phyloP scores from a whole-genome alignment of 2,888 invertebrate genomes.

The Macrosiphum euphorbiae region DNA sequence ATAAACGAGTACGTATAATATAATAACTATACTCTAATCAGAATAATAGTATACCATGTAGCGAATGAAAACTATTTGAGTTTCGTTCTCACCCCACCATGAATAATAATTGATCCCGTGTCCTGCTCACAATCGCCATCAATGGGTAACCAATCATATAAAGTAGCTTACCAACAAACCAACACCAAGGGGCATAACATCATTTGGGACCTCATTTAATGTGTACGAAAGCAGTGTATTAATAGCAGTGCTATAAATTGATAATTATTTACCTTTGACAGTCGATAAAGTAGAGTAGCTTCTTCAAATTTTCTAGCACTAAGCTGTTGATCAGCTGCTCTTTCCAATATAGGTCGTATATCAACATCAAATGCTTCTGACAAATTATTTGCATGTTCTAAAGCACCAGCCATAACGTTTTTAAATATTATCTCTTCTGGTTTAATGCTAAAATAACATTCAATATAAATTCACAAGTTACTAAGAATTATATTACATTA shows the following conservation, averaged over 20 bases:
- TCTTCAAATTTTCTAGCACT: conserved; percentile 81
- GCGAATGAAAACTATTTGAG: not conserved
- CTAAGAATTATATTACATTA: not conserved
- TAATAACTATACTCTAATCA: not conserved
- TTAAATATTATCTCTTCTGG: conserved; percentile 59
- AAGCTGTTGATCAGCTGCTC: conserved; percentile 84
- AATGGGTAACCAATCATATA: not conserved
- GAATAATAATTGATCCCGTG: not conserved
- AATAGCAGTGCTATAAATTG: not conserved
- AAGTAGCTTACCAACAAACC: not conserved
- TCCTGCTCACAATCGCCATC: not conserved
- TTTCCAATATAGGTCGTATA: conserved; percentile 58
- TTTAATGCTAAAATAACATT: conserved; percentile 55
- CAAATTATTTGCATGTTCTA: conserved; percentile 55
- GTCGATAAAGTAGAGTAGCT: conserved; percentile 84
- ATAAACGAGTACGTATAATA: not conserved
- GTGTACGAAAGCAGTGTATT: not conserved
- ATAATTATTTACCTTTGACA: conserved; percentile 74
- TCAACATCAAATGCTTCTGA: conserved; percentile 57
- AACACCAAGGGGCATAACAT: not conserved
- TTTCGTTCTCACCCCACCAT: not conserved
- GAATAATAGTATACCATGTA: not conserved
- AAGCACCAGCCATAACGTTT: conserved; percentile 36
- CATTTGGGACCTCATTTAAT: not conserved
- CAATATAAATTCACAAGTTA: not conserved